Evolutionary conservation across 2,113 vertebrate genomes (phyloP).

Genomic region (Pseudolaguvia tuberculata): DNA sequence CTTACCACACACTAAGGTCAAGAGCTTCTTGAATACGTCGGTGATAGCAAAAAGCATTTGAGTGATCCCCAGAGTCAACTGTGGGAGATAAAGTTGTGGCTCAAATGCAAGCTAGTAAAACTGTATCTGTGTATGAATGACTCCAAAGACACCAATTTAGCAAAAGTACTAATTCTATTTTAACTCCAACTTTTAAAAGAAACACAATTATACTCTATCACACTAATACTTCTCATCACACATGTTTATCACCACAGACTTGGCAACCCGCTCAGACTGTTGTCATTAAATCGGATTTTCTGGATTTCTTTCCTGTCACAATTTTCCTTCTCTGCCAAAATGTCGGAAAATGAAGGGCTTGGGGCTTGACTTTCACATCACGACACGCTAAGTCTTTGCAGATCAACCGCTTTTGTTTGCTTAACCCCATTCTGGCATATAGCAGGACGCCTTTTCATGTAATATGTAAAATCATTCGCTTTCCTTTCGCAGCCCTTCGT

Average conservation of each 20-base stretch:
- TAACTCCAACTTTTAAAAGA: slow-evolving; percentile 1
- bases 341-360: slow-evolving; percentile 73
- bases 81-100: no score
- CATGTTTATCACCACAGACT: slow-evolving; percentile 62
- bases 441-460: slow-evolving; percentile 45
- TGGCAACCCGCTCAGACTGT: slow-evolving; percentile 65
- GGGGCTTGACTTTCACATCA: slow-evolving; percentile 67
- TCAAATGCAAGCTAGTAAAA: no score
- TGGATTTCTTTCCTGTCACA: slow-evolving; percentile 55
- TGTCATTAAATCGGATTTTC: slow-evolving; percentile 70
- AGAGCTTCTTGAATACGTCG: not conserved
- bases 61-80: no score
- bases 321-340: slow-evolving; percentile 64
- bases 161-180: not conserved
- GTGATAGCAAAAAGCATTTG: not conserved
- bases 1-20: not conserved
- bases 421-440: slow-evolving; percentile 52
- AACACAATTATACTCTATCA: slow-evolving; percentile 58
- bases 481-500: slow-evolving; percentile 70
- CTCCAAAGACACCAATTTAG: not conserved
- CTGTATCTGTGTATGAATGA: no score
- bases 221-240: slow-evolving; percentile 63
- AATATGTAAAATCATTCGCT: slow-evolving; percentile 52
- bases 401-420: slow-evolving; percentile 40
- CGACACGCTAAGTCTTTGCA: slow-evolving; percentile 63